A percentile compares a stretch with the other conserved stretches of the same genome.
Evolutionary conservation across 2,888 invertebrate species (phyloP).

Genomic region (Stegana nigrithorax): DNA sequence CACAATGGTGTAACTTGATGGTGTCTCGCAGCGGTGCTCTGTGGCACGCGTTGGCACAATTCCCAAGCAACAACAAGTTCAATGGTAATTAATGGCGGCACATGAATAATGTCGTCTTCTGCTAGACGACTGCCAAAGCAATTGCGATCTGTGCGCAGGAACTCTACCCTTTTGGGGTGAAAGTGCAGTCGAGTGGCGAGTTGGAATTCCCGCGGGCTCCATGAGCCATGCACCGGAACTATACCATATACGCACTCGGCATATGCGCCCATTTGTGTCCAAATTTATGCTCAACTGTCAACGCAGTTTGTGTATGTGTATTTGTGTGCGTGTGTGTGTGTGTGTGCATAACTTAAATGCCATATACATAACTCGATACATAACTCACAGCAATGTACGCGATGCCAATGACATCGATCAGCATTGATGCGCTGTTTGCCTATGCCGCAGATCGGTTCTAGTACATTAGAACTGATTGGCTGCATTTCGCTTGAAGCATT

Average conservation of each 20-base stretch:
- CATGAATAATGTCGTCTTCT: constrained; percentile 48
- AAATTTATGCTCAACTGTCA: constrained; percentile 57
- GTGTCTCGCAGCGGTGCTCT: not conserved
- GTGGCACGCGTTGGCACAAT: constrained; percentile 51
- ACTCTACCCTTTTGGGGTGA: constrained; percentile 7
- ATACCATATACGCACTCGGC: not conserved
- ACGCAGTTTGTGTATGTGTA: too few relatives aligned
- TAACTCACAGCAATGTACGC: constrained; percentile 19
- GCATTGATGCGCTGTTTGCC: too few relatives aligned
- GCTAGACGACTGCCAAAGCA: too few relatives aligned
- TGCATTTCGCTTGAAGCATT: constrained; percentile 39
- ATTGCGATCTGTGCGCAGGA: constrained; percentile 23
- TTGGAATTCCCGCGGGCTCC: constrained; percentile 2
- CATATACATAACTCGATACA: constrained; percentile 29
- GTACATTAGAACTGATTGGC: constrained; percentile 64
- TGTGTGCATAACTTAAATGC: constrained; percentile 38
- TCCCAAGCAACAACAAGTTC: constrained; percentile 20
- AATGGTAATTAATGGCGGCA: constrained; percentile 49
- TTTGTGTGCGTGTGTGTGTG: too few relatives aligned
- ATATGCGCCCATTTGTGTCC: constrained; percentile 17
- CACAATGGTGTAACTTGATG: too few relatives aligned
- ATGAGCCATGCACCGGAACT: constrained; percentile 29
- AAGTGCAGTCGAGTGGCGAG: constrained; percentile 1
- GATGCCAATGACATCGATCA: constrained; percentile 19
- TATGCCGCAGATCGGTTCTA: constrained; percentile 44